A percentile compares a stretch with the other conserved stretches of the same genome.
Evolutionary conservation across 2,888 invertebrate species (phyloP).

Genomic region (Augiades crinisus): DNA sequence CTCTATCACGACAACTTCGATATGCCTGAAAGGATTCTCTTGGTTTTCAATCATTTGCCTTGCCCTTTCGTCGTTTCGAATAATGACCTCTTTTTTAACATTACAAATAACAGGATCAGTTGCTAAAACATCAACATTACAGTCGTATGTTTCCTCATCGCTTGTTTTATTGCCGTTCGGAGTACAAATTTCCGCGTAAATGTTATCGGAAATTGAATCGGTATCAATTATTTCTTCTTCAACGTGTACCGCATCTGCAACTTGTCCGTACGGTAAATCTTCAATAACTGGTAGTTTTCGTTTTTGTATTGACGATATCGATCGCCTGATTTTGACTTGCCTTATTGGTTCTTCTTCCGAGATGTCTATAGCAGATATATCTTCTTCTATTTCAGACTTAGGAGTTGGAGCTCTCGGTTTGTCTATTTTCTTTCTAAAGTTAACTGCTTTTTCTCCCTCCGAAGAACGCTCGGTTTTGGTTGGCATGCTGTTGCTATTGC

Average conservation of each 20-base stretch:
- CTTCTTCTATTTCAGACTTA: slow-evolving; percentile 66
- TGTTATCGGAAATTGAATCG: slow-evolving; percentile 81
- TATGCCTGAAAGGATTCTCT: slow-evolving; percentile 74
- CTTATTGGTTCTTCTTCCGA: slow-evolving; percentile 65
- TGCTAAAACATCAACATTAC: slow-evolving; percentile 66
- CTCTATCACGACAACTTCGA: slow-evolving; percentile 78
- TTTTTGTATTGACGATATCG: slow-evolving; percentile 78
- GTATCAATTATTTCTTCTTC: slow-evolving; percentile 70
- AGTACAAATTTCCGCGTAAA: slow-evolving; percentile 86
- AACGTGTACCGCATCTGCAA: slow-evolving; percentile 82
- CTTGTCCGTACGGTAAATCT: slow-evolving; percentile 86
- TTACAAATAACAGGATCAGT: slow-evolving; percentile 75
- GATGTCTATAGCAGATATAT: slow-evolving; percentile 62
- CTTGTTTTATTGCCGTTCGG: slow-evolving; percentile 59
- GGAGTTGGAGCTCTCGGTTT: slow-evolving; percentile 75
- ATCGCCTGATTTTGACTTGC: slow-evolving; percentile 76
- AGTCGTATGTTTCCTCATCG: slow-evolving; percentile 70
- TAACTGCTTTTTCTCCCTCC: slow-evolving; percentile 62
- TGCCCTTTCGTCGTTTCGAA: slow-evolving; percentile 70
- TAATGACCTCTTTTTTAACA: slow-evolving; percentile 74
- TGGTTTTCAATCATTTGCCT: slow-evolving; percentile 70
- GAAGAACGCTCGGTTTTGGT: slow-evolving; percentile 67
- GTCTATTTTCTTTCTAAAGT: slow-evolving; percentile 74
- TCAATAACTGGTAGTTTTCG: slow-evolving; percentile 80
- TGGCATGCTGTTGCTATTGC: slow-evolving; percentile 76